Evolutionary conservation across 2,797 vertebrate genomes (phyloP), one percentile per base, ranked within the genome.

Genomic region (Octomys mimax): DNA sequence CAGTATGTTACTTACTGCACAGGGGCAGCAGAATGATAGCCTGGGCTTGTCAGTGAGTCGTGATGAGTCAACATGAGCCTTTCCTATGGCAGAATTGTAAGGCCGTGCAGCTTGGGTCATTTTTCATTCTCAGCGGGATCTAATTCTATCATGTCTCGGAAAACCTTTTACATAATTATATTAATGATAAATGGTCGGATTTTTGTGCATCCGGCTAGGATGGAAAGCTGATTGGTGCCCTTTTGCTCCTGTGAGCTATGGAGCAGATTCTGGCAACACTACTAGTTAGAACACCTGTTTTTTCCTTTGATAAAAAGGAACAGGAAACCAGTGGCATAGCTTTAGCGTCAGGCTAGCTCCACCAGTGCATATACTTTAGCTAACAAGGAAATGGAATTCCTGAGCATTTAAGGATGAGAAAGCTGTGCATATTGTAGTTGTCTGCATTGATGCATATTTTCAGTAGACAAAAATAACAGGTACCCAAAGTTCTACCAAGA

Each of bases 161-260:
- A 95, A 22, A 28, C 86, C 62, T 89, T 97, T 83, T 94, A 80
- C 91, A 66, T 64, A 49, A 46, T 92, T 91, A 49, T 96, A 24
- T 59, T 93, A 46, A 61, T 66, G 87, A 81, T 62, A 66, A 95
- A 61, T 70, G 62, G 78, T 88, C 90, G 52, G 42, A 89, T 21
- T 61, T 82, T 36, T 89, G 42, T 94, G 33, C 68, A 26, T 26
- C 87, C 79, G 82, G 31, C 73, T 64, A 92, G 54, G 92, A 92
- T 93, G 39, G 57, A 89, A 59, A 61, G 54, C 49, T 78, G 54
- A 62, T 78, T 78, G 77, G 49, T 71, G 46, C 68, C 61, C 46
- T 84, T 79, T n/a, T 52, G 42, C 13, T 52, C 26, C 36, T 22
- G 6, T 75, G 54, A 94, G 22, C 66, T 59, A 0, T 21, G 14